Evolutionary conservation across 2,797 vertebrate species (phyloP).

Genomic region (Adelosebastes latens): DNA sequence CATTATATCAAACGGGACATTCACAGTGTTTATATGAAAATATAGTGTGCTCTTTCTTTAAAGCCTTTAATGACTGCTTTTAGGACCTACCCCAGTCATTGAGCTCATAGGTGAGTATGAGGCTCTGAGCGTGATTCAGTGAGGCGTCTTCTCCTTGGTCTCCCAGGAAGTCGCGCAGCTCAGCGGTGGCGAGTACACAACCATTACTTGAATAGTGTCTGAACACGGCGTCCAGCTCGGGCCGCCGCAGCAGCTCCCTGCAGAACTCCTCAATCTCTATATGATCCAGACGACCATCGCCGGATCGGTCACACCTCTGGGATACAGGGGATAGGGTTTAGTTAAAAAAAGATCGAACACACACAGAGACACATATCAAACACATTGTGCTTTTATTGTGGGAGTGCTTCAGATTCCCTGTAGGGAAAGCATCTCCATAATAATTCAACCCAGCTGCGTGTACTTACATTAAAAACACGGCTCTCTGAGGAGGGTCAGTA

Average conservation of each 20-base stretch:
- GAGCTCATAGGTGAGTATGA: constrained; percentile 89
- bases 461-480: constrained; percentile 24
- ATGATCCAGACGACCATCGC: constrained; percentile 88
- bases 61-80: constrained; percentile 28
- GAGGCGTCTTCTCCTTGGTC: constrained; percentile 92
- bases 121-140: constrained; percentile 76
- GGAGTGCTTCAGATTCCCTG: constrained; percentile 32
- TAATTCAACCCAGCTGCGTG: constrained; percentile 43
- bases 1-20: not conserved
- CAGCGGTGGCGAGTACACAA: constrained; percentile 85
- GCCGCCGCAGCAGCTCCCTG: constrained; percentile 89
- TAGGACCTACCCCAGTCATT: constrained; percentile 88
- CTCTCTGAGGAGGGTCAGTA: constrained; percentile 15
- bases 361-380: constrained; percentile 8
- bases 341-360: not conserved
- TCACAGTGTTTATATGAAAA: constrained; percentile 1
- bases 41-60: not conserved
- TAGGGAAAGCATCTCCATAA: constrained; percentile 12
- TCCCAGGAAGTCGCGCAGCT: constrained; percentile 91
- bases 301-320: constrained; percentile 92
- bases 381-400: constrained; percentile 24
- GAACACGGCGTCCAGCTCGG: constrained; percentile 92
- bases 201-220: constrained; percentile 90
- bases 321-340: not conserved
- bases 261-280: constrained; percentile 94